Base-by-base conservation (phyloP, 2,113 vertebrate genomes). In the Catharus bicknelli region DNA sequence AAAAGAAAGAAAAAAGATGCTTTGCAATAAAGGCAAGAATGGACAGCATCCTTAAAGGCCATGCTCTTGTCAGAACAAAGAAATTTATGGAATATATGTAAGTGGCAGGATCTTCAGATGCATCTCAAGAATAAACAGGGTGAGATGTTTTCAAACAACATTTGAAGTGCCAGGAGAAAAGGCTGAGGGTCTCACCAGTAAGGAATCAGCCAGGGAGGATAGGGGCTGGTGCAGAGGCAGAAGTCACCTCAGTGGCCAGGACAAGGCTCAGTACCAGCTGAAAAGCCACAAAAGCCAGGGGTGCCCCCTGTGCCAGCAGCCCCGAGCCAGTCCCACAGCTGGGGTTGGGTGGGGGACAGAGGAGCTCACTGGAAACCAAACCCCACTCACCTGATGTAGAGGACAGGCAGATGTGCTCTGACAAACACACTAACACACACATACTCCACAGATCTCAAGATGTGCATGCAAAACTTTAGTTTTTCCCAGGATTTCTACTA, bases 21-120 rank as follows among this genome's bases (percentile, higher is more conserved):
- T 91, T 95, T 51, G 59, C 73, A 88, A 95, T 48, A 84, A 96
- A 95, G 53, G 50, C 50, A 93, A 91, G 48, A 93, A 74, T 48
- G 58, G 63, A 86, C 20, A 64, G 47, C 67, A 67, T 77, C 83
- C 90, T 32, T 34, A 92, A 88, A 91, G 75, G 90, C 82, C 81
- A 88, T 0, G 1, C 36, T 67, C 76, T 78, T 90, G 64, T 82
- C 89, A 94, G 50, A 94, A 93, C 34, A 50, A 72, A 88, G 87
- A 95, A 86, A 91, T 92, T 51, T 75, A 94, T 26, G 50, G 58
- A 90, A 61, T 22, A 48, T 19, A 48, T 42, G 30, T 68, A 85
- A 85, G 84, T 9, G 11, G 34, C n/a, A 90, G 58, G 9, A 50
- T 95, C 32, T 70, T 95, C 55, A 92, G 57, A 72, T 42, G 23